These are phyloP conservation scores for Rachycentron canadum DNA, from an alignment of 2,797 vertebrate genomes.

Conservation along the genomic window DNA sequence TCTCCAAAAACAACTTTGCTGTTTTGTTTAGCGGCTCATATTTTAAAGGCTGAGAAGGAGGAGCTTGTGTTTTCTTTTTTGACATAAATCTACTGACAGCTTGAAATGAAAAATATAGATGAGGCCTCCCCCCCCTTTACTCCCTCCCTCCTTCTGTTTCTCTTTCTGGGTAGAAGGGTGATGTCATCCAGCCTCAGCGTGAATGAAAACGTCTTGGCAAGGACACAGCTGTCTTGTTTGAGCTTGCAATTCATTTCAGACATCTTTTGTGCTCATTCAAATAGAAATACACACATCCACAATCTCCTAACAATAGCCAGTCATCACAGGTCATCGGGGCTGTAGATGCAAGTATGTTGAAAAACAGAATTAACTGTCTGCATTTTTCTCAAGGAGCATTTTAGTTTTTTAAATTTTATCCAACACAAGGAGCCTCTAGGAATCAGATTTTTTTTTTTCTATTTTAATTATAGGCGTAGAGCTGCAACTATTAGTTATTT, in stretches of 20 bases:
- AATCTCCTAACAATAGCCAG: conserved; percentile 67
- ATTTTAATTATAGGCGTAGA: neutral
- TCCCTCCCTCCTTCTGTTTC: conserved; percentile 8
- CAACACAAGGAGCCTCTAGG: neutral
- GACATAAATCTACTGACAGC: conserved; percentile 66
- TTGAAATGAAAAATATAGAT: conserved; percentile 69
- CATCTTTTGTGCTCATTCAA: conserved; percentile 73
- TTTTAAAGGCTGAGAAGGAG: conserved; percentile 28
- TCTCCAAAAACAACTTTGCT: neutral
- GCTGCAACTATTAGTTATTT: neutral
- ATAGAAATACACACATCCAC: conserved; percentile 73
- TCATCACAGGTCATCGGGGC: conserved; percentile 54
- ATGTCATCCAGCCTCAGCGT: conserved; percentile 75
- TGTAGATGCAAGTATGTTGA: conserved; percentile 46
- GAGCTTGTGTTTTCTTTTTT: conserved; percentile 47
- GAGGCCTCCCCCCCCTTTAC: neutral
- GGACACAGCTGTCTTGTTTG: conserved; percentile 80
- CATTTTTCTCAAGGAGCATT: conserved; percentile 4
- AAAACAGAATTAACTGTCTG: conserved; percentile 32
- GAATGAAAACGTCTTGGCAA: conserved; percentile 75
- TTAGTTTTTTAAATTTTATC: conserved; percentile 5
- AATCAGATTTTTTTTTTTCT: neutral
- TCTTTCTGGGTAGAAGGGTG: conserved; percentile 58
- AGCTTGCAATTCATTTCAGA: conserved; percentile 73
- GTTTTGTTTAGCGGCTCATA: conserved; percentile 20